Evolutionary conservation across 2,113 vertebrate species (phyloP).

Genomic region (Triplophysa siluroides): DNA sequence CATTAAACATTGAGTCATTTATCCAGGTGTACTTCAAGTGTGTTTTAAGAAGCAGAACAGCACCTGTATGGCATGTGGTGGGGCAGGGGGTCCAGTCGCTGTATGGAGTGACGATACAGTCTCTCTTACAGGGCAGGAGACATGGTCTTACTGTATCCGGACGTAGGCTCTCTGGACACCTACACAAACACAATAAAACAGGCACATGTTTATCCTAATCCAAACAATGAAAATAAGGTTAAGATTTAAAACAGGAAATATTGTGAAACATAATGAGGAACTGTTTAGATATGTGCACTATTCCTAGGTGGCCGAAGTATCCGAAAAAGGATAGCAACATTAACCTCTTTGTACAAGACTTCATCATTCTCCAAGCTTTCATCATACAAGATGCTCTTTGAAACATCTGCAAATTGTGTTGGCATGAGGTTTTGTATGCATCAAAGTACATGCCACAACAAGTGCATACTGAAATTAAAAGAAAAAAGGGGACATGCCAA

Average conservation of each 20-base stretch:
- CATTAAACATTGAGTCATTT: neutral
- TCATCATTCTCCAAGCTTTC: too few relatives aligned
- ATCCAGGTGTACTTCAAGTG: neutral
- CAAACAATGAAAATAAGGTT: neutral
- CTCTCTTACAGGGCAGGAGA: constrained; percentile 90
- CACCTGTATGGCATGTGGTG: constrained; percentile 87
- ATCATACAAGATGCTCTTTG: too few relatives aligned
- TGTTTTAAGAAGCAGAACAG: neutral
- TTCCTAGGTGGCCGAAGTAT: too few relatives aligned
- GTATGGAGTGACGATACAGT: constrained; percentile 89
- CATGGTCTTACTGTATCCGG: constrained; percentile 94
- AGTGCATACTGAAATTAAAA: neutral
- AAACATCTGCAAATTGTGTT: too few relatives aligned
- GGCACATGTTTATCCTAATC: neutral
- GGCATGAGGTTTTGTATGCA: too few relatives aligned
- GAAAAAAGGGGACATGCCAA: neutral
- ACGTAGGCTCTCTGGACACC: constrained; percentile 93
- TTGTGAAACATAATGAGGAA: too few relatives aligned
- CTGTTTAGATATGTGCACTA: too few relatives aligned
- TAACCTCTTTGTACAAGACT: too few relatives aligned
- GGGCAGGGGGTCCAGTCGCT: constrained; percentile 91
- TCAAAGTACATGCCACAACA: too few relatives aligned
- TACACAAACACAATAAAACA: constrained; percentile 47
- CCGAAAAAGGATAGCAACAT: too few relatives aligned
- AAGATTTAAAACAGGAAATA: too few relatives aligned